Evolutionary conservation across 1,140 invertebrate genomes (phyloP), one percentile per base, ranked within the genome.

Genomic region (Anadara kagoshimensis): DNA sequence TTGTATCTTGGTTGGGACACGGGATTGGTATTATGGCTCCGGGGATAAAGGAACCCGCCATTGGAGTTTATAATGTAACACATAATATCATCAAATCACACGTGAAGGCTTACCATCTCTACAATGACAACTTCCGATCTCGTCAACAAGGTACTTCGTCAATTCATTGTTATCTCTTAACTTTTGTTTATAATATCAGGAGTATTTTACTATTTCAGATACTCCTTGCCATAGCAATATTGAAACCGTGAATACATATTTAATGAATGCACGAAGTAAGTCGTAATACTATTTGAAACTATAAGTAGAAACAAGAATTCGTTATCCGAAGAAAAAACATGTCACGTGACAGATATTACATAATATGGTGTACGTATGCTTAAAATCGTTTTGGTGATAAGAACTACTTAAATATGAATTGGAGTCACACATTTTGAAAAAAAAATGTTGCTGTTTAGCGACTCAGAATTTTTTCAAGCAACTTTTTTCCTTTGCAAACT

Each of bases 11-110:
- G 73, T 64, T 83, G 18, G 90, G 87, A 11, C 87, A 90, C 68
- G 86, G 83, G 18, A 65, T 67, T n/a, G 87, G 81, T 16, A 68
- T 73, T 2, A 74, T 82, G 29, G 86, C 86, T 18, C 85, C 87
- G 5, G 86, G 85, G 1, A 49, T 81, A 1, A 64, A 73, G 47
- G 79, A 78, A 41, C 80, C 81, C 0, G 81, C 73, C 10, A 69
- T 36, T 5, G 72, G 63, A 10, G 68, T 76, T 11, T 88, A 87
- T 68, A 71, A 49, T 8, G 85, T 78, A 1, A 80, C 83, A 0
- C 83, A 88, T 41, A 86, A 88, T 71, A 80, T 90, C 45, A 78
- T 89, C 29, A 56, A 81, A 4, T 81, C 87, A 5, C 89, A 90
- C 69, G 84, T 82, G 1, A 79, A 82, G 51, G 86, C 85, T 18